Evolutionary conservation across 1,140 invertebrate species (phyloP).

Genomic region (Drosophila bocki): DNA sequence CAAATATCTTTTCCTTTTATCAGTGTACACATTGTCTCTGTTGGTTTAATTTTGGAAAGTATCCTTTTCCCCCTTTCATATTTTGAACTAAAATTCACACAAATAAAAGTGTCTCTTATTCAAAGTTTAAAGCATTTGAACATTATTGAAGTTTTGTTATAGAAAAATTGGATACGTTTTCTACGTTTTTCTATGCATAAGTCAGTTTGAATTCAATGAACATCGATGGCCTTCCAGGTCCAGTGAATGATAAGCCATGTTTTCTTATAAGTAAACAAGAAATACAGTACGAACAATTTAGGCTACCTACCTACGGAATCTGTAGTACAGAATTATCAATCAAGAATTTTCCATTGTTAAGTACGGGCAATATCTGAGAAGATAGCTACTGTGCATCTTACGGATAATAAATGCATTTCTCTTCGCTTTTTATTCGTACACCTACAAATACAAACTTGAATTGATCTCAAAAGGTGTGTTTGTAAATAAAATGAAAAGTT

Average conservation of each 20-base stretch:
- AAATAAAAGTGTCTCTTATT: no score
- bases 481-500: neutral
- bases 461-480: neutral
- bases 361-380: neutral
- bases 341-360: neutral
- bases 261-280: neutral
- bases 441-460: neutral
- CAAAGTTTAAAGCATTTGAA: no score
- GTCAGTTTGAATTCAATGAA: no score
- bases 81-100: no score
- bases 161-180: no score
- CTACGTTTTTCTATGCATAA: no score
- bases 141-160: no score
- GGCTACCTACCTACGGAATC: neutral
- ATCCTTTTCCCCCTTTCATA: no score
- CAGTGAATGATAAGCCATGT: neutral
- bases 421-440: neutral
- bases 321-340: neutral
- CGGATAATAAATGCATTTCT: neutral
- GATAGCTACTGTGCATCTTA: neutral
- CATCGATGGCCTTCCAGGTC: no score
- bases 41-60: no score
- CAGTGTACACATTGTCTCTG: no score
- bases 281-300: slow-evolving; percentile 7
- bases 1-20: no score